Conservation (phyloP, 2,888 invertebrate species). For the Drosophila melanosoma region DNA sequence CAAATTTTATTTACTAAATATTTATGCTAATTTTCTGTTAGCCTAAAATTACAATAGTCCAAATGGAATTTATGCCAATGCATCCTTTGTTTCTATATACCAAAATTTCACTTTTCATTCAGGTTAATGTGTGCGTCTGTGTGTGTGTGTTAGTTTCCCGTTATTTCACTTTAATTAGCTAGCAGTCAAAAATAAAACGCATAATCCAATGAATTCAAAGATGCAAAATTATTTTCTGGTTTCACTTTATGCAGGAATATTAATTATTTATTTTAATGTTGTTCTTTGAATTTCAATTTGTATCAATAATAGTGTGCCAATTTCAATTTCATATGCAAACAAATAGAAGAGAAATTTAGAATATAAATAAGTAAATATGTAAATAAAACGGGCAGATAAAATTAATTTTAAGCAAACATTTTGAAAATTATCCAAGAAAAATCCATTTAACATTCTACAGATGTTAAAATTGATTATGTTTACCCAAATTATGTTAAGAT, state of each 20-base stretch:
- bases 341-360: not conserved
- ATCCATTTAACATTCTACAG: not conserved
- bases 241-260: not conserved
- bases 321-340: not conserved
- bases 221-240: not conserved
- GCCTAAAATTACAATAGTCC: conserved; percentile 36
- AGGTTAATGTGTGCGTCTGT: conserved; percentile 9
- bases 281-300: not conserved
- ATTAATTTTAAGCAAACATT: not conserved
- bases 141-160: conserved; percentile 4
- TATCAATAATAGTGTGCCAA: not conserved
- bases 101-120: conserved; percentile 24
- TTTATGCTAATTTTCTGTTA: conserved; percentile 71
- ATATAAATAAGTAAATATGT: not conserved
- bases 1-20: conserved; percentile 60
- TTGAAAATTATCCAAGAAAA: not conserved
- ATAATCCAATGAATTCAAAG: conserved; percentile 8
- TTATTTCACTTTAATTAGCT: conserved; percentile 42
- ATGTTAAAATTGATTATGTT: not conserved
- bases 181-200: conserved; percentile 14
- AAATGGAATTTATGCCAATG: conserved; percentile 30
- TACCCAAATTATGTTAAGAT: not conserved
- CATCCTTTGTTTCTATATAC: conserved; percentile 9
- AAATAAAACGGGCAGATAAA: not conserved
- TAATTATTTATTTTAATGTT: not conserved